A percentile compares a stretch with the other conserved stretches of the same genome.
Conservation (phyloP, 2,888 invertebrate genomes). For the Sphaerophoria rueppellii region DNA sequence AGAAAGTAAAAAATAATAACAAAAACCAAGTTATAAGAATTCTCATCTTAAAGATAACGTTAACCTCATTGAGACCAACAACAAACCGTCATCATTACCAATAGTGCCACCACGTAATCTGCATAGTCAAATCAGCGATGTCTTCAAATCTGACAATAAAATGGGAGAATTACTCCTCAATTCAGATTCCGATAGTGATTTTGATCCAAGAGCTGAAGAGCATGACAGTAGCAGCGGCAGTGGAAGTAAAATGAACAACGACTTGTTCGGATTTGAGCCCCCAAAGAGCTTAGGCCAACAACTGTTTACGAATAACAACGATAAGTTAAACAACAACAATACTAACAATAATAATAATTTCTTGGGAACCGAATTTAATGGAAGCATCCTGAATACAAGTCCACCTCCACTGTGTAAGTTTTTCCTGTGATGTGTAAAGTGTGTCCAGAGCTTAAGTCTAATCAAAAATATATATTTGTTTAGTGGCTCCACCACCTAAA, state of each 20-base stretch:
- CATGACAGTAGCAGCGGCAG: conserved; percentile 81
- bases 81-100: conserved; percentile 79
- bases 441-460: background rate
- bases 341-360: conserved; percentile 75
- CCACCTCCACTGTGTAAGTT: conserved; percentile 89
- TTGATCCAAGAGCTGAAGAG: conserved; percentile 94
- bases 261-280: conserved; percentile 82
- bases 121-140: conserved; percentile 83
- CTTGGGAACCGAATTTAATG: conserved; percentile 79
- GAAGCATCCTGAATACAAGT: conserved; percentile 77
- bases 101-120: conserved; percentile 82
- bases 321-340: conserved; percentile 75
- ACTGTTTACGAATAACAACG: conserved; percentile 82
- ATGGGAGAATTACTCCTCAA: conserved; percentile 89
- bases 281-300: conserved; percentile 81
- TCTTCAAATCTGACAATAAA: conserved; percentile 88
- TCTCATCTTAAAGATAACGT: conserved; percentile 76
- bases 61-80: conserved; percentile 81
- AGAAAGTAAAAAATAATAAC: conserved; percentile 24
- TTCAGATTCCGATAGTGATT: conserved; percentile 92
- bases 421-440: background rate
- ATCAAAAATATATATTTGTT: conserved; percentile 35
- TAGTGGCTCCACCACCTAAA: conserved; percentile 96
- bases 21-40: background rate
- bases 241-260: conserved; percentile 79